phyloP scores from a whole-genome alignment of 2,797 vertebrate species.

The Anguilla pacifica region DNA sequence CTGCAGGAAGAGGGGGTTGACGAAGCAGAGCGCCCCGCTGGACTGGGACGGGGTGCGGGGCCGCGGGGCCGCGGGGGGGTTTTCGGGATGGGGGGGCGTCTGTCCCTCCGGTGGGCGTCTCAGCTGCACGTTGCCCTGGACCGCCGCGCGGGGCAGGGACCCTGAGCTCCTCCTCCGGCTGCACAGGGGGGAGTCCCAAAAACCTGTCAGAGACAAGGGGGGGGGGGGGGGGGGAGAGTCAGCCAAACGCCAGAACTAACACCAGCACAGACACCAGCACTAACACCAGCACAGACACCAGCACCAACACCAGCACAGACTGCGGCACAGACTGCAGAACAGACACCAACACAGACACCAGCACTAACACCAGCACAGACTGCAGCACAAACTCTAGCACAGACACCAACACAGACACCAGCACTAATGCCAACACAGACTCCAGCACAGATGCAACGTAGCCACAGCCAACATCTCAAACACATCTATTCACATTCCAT shows the following conservation, averaged over 20 bases:
- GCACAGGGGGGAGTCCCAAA: constrained; percentile 88
- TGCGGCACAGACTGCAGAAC: too few species aligned
- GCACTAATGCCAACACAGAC: background rate
- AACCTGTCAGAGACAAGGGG: constrained; percentile 80
- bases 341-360: too few species aligned
- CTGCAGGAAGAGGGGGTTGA: constrained; percentile 93
- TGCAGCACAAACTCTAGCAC: too few species aligned
- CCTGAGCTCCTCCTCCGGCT: constrained; percentile 59
- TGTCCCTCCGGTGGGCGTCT: constrained; percentile 57
- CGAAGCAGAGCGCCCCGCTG: constrained; percentile 88
- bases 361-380: background rate
- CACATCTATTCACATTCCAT: background rate
- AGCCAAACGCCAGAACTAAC: background rate
- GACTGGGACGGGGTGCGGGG: constrained; percentile 79
- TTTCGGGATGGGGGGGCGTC: constrained; percentile 65
- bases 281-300: too few species aligned
- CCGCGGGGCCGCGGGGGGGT: constrained; percentile 78
- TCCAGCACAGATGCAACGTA: background rate
- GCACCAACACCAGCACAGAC: too few species aligned
- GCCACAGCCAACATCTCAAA: background rate
- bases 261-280: too few species aligned
- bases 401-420: background rate
- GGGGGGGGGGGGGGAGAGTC: constrained; percentile 37
- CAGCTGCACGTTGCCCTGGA: constrained; percentile 61
- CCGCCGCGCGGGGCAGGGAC: constrained; percentile 55